Base-by-base conservation (phyloP, 2,113 vertebrate genomes). In the Rhegmatorhina hoffmannsi region DNA sequence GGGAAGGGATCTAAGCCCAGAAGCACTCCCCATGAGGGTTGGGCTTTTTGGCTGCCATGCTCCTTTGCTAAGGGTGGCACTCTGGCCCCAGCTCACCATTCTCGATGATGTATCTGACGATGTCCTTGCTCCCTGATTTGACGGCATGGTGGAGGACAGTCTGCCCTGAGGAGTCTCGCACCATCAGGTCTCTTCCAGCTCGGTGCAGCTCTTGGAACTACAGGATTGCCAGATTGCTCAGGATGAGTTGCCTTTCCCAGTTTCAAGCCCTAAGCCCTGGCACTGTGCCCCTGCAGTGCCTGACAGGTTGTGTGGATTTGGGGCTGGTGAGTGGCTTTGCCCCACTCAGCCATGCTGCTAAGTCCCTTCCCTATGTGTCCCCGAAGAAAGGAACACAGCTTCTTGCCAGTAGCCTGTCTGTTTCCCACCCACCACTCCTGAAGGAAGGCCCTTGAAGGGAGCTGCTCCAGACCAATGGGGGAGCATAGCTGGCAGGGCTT, bases 61-160 rank as follows among this genome's bases (percentile, higher is more conserved):
- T 79, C 44, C 62, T 43, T 21, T 73, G 28, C 53, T 46, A 64
- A 60, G 50, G 62, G 40, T 60, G 23, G 56, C 25, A 33, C 43
- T 34, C 36, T 62, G 59, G 46, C 50, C 49, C 12, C 67, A 28
- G 74, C 97, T 98, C 97, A 99, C 99, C 99, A 0, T 99, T 98
- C 90, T 99, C 98, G 3, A 99, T 98, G 90, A 99, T 98, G 97
- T 99, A 99, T 94, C 98, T 98, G 86, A 99, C 99, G 49, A 98
- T 98, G 47, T 99, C 99, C 94, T 99, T 99, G 97, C 98, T 99
- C 85, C 99, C 99, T 1, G 97, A 95, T 58, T 96, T 97, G 84
- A 99, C 99, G 0, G 99, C 99, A 2, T 99, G 98, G 95, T 99
- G 99, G 28, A 99, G 97, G 55, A 99, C 96, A 1, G 98, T 99